Base-by-base conservation (phyloP, 2,888 invertebrate species). In the Dryadula phaetusa region DNA sequence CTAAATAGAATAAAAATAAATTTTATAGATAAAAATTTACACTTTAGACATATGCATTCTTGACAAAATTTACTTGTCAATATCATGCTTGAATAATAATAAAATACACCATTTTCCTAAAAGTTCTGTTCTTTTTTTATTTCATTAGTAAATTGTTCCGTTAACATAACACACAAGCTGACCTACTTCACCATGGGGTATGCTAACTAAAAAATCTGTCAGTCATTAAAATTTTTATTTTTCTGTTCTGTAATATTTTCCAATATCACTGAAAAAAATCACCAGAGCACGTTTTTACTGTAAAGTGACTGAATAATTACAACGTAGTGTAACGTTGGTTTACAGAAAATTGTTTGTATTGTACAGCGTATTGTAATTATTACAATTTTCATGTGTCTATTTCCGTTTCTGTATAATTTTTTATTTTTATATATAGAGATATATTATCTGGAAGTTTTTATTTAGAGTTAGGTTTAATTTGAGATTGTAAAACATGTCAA, bases 271-370 rank as follows among this genome's bases (percentile, higher is more conserved):
- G 3, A 8, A 49, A 28, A 49, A 37, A 49, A 16, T 3, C 0
- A 52, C 28, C 28, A 1, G 5, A 52, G 28, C 52, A 28, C 2
- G 28, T 52, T 32, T 52, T 52, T 32, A 28, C 16, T 28, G 16
- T 32, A 52, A 52, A 52, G 1, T 52, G 52, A 6, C 25, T 32
- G 52, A 52, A 32, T 52, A 32, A 52, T 52, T 18, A 52, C 52
- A 52, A 52, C 1, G 25, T 44, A 44, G 44, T 47, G 28, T 47
- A 47, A 49, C 49, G 47, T 49, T 3, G 25, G 8, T 49, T 49
- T 10, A 7, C 1, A 32, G 16, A 28, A 49, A 49, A 25, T 16
- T 49, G 28, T 52, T 10, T 28, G 28, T 32, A 52, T 52, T 52
- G 52, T 52, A 32, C 7, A 32, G 10, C 5, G 52, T 32, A 52